Base-by-base conservation (phyloP, 2,113 vertebrate species). In the Manacus vitellinus region DNA sequence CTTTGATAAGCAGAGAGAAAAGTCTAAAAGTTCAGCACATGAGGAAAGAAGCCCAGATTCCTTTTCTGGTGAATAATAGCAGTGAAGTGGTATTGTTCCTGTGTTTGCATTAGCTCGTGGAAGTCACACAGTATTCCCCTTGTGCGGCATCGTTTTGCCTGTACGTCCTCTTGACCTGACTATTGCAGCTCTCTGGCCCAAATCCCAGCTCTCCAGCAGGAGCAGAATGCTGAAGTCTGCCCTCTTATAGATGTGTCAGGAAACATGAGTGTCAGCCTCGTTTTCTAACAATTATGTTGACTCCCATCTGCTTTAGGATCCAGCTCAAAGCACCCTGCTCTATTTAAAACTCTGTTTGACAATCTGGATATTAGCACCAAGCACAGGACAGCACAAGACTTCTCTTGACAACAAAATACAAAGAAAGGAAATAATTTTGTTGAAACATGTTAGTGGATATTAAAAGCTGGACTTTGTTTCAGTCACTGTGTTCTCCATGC, bases 391-490 rank as follows among this genome's bases (percentile, higher is more conserved):
- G 51, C 25, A 28, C 51, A 52, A 52, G 51, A 52, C 72, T 68
- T 82, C 61, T 55, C 61, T 92, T 25, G 5, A 71, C 80, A 94
- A 77, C 37, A 83, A 83, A 83, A 77, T 16, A 46, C 44, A 70
- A 79, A 76, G 66, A 70, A 80, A 92, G 63, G 46, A 49, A 94
- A 71, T 43, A 47, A 56, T 67, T 89, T 62, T 85, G 37, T 68
- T 92, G 73, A 92, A 91, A 67, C 77, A 10, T 24, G 27, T 84
- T 61, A 61, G 61, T 63, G 62, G 47, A 25, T 84, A 67, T 77
- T 73, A 71, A 85, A 95, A 95, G 65, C 76, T 74, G 68, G 82
- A 88, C 15, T 43, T 88, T 66, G 30, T 74, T 95, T 90, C 56
- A 79, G 19, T 59, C 85, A 59, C 43, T 61, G 33, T 5, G 1